Conservation (phyloP, 2,113 vertebrate genomes). For the Phaethon lepturus region DNA sequence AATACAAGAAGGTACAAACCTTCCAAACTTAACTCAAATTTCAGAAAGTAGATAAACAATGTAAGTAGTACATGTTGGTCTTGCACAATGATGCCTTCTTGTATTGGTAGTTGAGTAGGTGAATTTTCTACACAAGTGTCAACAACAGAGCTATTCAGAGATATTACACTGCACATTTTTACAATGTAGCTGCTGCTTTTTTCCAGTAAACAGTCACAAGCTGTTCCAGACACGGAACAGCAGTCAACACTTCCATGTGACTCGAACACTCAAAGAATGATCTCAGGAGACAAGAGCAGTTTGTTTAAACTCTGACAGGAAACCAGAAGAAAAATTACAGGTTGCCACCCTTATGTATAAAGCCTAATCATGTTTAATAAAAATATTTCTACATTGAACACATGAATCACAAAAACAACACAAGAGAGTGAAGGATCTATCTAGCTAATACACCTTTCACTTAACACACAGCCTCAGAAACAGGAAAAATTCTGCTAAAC, state of each 20-base stretch:
- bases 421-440: not conserved
- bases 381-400: not conserved
- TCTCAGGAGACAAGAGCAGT: conserved; percentile 30
- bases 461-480: not conserved
- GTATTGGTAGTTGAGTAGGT: not conserved
- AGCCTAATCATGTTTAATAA: not conserved
- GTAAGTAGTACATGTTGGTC: not conserved
- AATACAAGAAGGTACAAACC: not conserved
- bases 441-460: not conserved
- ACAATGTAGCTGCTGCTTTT: conserved; percentile 54
- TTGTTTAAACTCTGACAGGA: conserved; percentile 17
- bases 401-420: not conserved
- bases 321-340: conserved; percentile 25
- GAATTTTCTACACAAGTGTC: not conserved
- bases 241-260: conserved; percentile 52
- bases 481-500: not conserved
- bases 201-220: conserved; percentile 68
- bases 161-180: conserved; percentile 29
- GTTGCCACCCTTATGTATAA: not conserved
- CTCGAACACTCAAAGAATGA: conserved; percentile 4
- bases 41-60: not conserved
- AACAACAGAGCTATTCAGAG: conserved; percentile 55
- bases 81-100: not conserved
- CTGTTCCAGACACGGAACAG: conserved; percentile 58
- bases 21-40: not conserved